Conservation (phyloP, 1,140 invertebrate genomes). For the Drosophila bocki region DNA sequence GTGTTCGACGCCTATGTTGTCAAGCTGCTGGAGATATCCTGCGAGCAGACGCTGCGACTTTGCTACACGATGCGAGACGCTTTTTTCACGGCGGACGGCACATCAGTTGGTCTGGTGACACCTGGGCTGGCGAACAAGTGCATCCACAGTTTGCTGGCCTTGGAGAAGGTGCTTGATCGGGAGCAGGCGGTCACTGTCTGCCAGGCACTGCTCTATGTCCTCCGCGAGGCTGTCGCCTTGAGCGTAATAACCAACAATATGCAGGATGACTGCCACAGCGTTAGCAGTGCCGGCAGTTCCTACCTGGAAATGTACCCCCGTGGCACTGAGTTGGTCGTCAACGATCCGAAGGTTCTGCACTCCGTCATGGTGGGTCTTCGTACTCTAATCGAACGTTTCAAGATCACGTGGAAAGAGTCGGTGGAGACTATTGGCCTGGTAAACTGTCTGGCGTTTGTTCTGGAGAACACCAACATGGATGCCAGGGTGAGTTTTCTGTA, state of each 20-base stretch:
- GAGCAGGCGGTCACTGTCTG: slow-evolving; percentile 90
- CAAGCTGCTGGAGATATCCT: slow-evolving; percentile 88
- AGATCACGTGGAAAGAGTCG: slow-evolving; percentile 90
- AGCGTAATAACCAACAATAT: slow-evolving; percentile 30
- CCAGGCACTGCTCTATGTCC: slow-evolving; percentile 88
- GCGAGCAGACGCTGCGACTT: slow-evolving; percentile 87
- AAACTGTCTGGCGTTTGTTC: slow-evolving; percentile 80
- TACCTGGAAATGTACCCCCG: slow-evolving; percentile 61
- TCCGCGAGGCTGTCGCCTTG: slow-evolving; percentile 87
- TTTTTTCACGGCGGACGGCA: slow-evolving; percentile 59
- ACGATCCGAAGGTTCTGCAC: slow-evolving; percentile 86
- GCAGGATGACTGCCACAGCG: slow-evolving; percentile 72
- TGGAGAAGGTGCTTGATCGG: slow-evolving; percentile 87
- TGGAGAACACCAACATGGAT: slow-evolving; percentile 84
- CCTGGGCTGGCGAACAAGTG: slow-evolving; percentile 88
- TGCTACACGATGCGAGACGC: slow-evolving; percentile 87
- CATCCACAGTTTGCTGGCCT: slow-evolving; percentile 87
- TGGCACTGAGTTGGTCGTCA: slow-evolving; percentile 59
- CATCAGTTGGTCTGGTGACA: slow-evolving; percentile 77
- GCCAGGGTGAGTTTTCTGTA: slow-evolving; percentile 63
- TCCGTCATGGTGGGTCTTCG: slow-evolving; percentile 88
- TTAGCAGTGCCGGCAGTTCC: slow-evolving; percentile 81
- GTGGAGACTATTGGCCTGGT: slow-evolving; percentile 83
- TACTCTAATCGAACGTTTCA: slow-evolving; percentile 88
- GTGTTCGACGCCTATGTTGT: slow-evolving; percentile 88